phyloP scores from a whole-genome alignment of 2,888 invertebrate genomes.

The Drosophila algonquin region DNA sequence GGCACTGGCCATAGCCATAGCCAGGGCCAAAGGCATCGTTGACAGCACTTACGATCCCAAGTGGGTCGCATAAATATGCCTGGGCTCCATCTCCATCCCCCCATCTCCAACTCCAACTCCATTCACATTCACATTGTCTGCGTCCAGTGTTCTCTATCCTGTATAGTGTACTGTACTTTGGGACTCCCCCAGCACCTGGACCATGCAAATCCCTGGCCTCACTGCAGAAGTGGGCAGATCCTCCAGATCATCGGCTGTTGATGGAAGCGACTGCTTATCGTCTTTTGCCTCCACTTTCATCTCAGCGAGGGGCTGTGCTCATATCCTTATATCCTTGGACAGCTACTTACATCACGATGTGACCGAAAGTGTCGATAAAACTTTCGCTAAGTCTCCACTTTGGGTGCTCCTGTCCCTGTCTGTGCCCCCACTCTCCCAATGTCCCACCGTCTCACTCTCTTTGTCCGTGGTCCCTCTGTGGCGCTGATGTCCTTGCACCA shows the following conservation, averaged over 20 bases:
- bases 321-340: conserved; percentile 13
- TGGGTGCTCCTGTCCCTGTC: conserved; percentile 15
- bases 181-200: not conserved
- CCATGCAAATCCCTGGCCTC: not conserved
- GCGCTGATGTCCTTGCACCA: conserved; percentile 52
- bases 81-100: too few relatives aligned
- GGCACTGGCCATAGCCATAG: conserved; percentile 24
- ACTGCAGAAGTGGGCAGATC: conserved; percentile 2
- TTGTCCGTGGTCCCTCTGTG: not conserved
- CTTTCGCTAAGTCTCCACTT: conserved; percentile 42
- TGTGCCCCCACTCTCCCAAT: too few relatives aligned
- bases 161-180: too few relatives aligned
- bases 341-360: conserved; percentile 24
- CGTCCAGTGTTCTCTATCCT: too few relatives aligned
- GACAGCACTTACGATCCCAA: conserved; percentile 67
- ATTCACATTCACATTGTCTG: not conserved
- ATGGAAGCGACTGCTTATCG: not conserved
- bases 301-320: not conserved
- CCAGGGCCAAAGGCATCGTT: conserved; percentile 49
- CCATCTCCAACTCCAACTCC: not conserved
- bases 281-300: not conserved
- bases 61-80: conserved; percentile 57
- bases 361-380: conserved; percentile 49
- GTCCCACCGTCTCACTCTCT: not conserved
- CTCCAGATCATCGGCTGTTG: conserved; percentile 21